Percentiles rank a stretch among this genome's conserved stretches.
Evolutionary conservation across 2,113 vertebrate genomes (phyloP).

Genomic region (Ceyx melanurus): DNA sequence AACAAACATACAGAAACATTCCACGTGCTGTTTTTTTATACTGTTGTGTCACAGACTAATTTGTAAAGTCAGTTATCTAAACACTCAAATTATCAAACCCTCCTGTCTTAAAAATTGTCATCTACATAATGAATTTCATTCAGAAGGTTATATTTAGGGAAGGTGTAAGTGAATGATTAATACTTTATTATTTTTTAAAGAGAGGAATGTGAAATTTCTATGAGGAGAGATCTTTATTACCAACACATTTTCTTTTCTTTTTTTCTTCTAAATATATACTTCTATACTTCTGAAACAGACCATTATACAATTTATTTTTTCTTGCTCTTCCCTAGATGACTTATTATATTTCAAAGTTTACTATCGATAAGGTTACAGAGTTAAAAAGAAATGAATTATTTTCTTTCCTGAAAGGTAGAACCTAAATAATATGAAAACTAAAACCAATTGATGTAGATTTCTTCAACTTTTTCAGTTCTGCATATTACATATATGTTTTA

Average conservation of each 20-base stretch:
- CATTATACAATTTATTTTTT: neutral
- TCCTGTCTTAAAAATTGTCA: neutral
- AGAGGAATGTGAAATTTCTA: neutral
- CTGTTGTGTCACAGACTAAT: fast-evolving
- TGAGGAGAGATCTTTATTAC: neutral
- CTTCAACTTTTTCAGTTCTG: neutral
- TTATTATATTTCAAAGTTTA: neutral
- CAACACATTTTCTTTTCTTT: neutral
- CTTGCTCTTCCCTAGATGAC: neutral
- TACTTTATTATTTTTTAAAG: neutral
- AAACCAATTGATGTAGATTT: neutral
- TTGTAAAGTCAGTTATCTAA: neutral
- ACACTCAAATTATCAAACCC: neutral
- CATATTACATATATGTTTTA: neutral
- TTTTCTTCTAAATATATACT: neutral
- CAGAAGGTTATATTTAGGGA: neutral
- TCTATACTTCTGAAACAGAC: neutral
- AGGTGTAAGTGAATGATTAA: neutral
- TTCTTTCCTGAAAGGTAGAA: neutral
- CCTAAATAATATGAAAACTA: neutral
- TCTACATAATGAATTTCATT: neutral
- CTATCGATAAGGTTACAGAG: neutral
- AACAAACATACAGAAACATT: fast-evolving
- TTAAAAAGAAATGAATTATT: neutral
- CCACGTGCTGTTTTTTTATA: neutral